These are phyloP conservation scores for Oenanthe melanoleuca DNA, from an alignment of 2,113 vertebrate genomes.

Conservation along the genomic window DNA sequence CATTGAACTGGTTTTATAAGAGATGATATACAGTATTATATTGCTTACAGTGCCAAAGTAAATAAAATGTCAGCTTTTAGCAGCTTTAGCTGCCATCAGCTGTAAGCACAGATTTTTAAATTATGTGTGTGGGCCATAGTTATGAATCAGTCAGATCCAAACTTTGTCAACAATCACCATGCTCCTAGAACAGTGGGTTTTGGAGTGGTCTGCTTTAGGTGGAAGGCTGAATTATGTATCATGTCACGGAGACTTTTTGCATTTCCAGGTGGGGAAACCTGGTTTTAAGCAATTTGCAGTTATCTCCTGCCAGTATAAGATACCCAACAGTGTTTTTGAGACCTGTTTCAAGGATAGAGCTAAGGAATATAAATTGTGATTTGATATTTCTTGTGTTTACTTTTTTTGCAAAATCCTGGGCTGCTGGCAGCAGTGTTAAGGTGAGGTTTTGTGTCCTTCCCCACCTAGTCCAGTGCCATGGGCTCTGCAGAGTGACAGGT, in stretches of 20 bases:
- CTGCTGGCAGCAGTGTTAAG: neutral
- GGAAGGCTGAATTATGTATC: fast-evolving
- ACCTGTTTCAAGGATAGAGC: neutral
- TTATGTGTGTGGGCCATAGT: neutral
- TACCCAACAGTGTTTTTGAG: neutral
- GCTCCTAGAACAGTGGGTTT: neutral
- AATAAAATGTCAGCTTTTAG: neutral
- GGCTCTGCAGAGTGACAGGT: neutral
- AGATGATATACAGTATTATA: neutral
- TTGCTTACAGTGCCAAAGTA: neutral
- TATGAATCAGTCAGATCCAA: neutral
- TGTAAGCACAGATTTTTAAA: neutral
- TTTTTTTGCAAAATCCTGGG: neutral
- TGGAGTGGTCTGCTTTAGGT: neutral
- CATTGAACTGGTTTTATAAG: neutral
- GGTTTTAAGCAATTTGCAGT: neutral
- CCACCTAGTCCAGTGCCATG: neutral
- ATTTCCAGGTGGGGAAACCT: neutral
- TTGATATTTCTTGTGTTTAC: neutral
- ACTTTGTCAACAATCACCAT: fast-evolving
- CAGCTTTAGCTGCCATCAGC: neutral
- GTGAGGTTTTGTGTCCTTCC: neutral
- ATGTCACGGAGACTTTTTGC: neutral
- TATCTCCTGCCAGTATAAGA: neutral
- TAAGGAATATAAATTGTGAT: neutral